A percentile compares a stretch with the other conserved stretches of the same genome.
Conservation (phyloP, 1,140 invertebrate genomes). For the Brachionus rubens region DNA sequence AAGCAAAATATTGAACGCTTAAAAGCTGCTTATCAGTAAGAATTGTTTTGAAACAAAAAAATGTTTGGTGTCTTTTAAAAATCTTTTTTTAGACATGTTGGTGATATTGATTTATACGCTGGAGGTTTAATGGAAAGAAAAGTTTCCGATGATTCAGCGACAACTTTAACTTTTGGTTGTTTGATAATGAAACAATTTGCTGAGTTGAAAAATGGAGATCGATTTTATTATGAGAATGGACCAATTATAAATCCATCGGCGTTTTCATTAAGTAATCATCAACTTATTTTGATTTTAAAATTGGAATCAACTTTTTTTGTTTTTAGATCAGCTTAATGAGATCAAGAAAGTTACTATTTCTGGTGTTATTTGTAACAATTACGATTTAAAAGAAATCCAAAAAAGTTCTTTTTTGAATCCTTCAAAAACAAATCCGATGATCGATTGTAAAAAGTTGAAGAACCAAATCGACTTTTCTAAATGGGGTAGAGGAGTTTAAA, state of each 20-base stretch:
- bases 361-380: constrained; percentile 29
- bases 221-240: constrained; percentile 84
- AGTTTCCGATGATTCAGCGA: constrained; percentile 71
- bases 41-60: too few relatives aligned
- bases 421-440: background rate
- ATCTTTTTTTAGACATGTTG: background rate
- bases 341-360: constrained; percentile 20
- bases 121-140: constrained; percentile 77
- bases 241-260: background rate
- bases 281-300: background rate
- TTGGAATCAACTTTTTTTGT: background rate
- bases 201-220: constrained; percentile 80
- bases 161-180: constrained; percentile 91
- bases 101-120: constrained; percentile 50
- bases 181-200: constrained; percentile 87
- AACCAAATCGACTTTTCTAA: background rate
- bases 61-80: background rate
- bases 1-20: background rate
- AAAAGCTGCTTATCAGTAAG: constrained; percentile 4
- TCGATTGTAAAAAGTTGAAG: background rate
- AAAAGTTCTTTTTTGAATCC: background rate
- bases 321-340: constrained; percentile 10
- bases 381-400: background rate
- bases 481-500: background rate
- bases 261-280: constrained; percentile 4